These are phyloP conservation scores for Cichladusa arquata DNA, from an alignment of 2,113 vertebrate species.

Conservation along the genomic window DNA sequence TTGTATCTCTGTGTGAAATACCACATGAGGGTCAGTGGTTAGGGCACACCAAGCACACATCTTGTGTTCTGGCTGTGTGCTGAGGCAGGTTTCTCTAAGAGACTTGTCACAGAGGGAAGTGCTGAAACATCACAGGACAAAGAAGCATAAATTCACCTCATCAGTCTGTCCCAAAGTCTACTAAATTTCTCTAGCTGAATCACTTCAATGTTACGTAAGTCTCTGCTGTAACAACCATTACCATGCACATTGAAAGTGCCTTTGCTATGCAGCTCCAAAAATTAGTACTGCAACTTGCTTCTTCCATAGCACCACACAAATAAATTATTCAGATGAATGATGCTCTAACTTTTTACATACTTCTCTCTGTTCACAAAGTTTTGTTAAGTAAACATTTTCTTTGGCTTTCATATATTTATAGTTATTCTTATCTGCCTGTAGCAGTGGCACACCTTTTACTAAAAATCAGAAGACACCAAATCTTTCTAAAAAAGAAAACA, in stretches of 20 bases:
- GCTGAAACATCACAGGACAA: neutral
- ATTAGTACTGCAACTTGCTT: neutral
- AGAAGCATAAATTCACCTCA: neutral
- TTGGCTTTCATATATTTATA: neutral
- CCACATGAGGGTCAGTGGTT: accelerated
- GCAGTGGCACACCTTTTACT: neutral
- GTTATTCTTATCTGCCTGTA: neutral
- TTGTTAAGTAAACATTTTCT: neutral
- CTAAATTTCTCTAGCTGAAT: neutral
- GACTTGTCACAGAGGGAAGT: neutral
- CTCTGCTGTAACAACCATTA: neutral
- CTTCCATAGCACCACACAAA: neutral
- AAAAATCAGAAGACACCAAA: neutral
- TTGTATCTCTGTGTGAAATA: neutral
- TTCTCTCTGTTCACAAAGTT: neutral
- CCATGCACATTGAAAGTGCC: neutral
- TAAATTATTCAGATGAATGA: neutral
- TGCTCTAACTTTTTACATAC: neutral
- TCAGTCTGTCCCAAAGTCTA: neutral
- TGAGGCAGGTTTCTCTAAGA: neutral
- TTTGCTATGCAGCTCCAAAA: neutral
- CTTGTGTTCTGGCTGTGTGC: neutral
- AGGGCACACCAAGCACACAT: neutral
- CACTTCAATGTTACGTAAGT: neutral
- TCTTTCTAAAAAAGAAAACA: neutral